These are phyloP conservation scores for Synergus itoensis DNA, from an alignment of 2,888 invertebrate species.

Conservation along the genomic window DNA sequence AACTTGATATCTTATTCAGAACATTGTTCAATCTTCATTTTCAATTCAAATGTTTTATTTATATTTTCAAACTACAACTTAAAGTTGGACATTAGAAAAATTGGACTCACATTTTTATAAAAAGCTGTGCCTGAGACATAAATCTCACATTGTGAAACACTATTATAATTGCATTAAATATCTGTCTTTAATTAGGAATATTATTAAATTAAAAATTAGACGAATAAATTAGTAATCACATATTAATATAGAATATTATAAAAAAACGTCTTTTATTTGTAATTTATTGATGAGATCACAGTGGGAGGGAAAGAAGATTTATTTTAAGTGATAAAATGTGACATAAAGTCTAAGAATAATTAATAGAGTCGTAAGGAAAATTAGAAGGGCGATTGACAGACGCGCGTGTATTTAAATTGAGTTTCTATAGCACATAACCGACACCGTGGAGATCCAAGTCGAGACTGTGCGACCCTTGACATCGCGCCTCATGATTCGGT, in stretches of 20 bases:
- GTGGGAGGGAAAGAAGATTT: background rate
- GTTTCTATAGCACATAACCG: background rate
- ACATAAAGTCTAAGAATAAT: background rate
- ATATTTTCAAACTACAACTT: background rate
- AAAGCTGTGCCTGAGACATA: background rate
- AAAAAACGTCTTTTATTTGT: background rate
- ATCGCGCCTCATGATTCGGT: conserved; percentile 31
- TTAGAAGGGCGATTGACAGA: background rate
- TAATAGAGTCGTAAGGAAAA: background rate
- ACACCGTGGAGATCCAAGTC: conserved; percentile 27
- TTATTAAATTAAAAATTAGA: too few species aligned
- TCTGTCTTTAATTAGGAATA: too few species aligned
- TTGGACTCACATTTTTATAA: background rate
- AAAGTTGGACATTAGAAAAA: background rate
- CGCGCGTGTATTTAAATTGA: background rate
- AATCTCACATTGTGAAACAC: background rate
- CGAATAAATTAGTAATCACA: too few species aligned
- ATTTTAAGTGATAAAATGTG: background rate
- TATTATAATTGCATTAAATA: background rate
- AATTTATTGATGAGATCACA: background rate
- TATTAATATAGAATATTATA: background rate
- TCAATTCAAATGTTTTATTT: background rate
- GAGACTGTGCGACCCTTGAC: conserved; percentile 37
- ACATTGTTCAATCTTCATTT: background rate
- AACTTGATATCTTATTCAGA: background rate